Conservation (phyloP, 1,140 invertebrate genomes). For the Zelostemma sp. region DNA sequence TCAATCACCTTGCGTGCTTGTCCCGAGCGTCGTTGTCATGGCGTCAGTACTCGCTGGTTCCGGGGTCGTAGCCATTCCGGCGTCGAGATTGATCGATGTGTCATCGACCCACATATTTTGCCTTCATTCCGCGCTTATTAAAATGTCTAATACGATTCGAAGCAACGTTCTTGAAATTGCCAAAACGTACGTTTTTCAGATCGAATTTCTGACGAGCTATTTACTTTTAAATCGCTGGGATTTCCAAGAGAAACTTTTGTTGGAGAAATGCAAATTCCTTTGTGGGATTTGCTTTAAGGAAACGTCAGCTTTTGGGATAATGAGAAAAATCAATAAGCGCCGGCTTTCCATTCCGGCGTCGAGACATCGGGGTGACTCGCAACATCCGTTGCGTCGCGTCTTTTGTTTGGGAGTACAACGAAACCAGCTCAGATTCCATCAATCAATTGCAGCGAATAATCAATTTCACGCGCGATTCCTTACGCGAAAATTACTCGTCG, state of each 20-base stretch:
- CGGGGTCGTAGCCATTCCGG: conserved; percentile 45
- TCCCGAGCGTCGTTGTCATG: conserved; percentile 39
- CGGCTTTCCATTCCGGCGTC: conserved; percentile 32
- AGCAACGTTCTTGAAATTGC: too few relatives aligned
- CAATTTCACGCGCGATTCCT: too few relatives aligned
- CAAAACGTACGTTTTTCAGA: too few relatives aligned
- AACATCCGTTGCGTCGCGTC: conserved; percentile 41
- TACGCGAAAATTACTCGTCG: too few relatives aligned
- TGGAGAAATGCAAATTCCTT: too few relatives aligned
- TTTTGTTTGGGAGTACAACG: conserved; percentile 30
- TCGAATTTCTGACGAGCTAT: too few relatives aligned
- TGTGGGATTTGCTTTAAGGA: conserved; percentile 8
- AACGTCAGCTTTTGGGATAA: conserved; percentile 29
- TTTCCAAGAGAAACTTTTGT: too few relatives aligned
- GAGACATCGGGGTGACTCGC: conserved; percentile 35
- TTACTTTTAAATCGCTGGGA: too few relatives aligned
- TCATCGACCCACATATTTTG: conserved; percentile 48
- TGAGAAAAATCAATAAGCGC: conserved; percentile 46
- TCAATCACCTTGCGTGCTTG: conserved; percentile 41
- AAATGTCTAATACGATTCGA: too few relatives aligned
- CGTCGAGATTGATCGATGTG: conserved; percentile 55
- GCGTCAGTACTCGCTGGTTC: conserved; percentile 38
- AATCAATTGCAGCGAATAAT: too few relatives aligned
- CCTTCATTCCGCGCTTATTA: background rate
- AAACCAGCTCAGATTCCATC: too few relatives aligned